Evolutionary conservation across 2,797 vertebrate species (phyloP).

Genomic region (Strix occidentalis): DNA sequence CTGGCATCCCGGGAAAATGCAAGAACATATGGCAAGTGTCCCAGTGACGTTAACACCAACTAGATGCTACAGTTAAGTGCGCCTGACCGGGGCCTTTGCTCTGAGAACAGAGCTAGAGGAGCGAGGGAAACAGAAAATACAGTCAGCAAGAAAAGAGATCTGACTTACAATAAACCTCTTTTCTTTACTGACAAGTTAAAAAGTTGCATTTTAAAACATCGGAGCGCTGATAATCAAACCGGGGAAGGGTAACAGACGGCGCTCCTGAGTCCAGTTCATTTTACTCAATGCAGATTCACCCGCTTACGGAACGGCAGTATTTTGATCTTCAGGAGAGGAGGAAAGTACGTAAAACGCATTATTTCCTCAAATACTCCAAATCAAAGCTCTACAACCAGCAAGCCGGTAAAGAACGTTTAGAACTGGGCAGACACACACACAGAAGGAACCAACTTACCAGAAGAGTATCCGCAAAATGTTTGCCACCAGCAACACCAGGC

Average conservation of each 20-base stretch:
- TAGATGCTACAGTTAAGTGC: rapidly evolving
- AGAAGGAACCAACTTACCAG: conserved; percentile 75
- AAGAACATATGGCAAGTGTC: not conserved
- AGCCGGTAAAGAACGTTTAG: not conserved
- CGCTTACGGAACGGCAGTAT: rapidly evolving
- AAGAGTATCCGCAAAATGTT: conserved; percentile 95
- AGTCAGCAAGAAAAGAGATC: not conserved
- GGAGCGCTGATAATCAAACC: not conserved
- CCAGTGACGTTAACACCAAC: not conserved
- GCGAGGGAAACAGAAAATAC: not conserved
- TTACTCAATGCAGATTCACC: rapidly evolving
- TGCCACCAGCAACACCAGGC: conserved; percentile 91
- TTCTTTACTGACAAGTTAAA: not conserved
- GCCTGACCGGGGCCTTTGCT: rapidly evolving
- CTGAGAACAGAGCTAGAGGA: not conserved
- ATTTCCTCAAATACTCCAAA: not conserved
- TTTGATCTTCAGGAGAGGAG: not conserved
- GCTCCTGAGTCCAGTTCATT: not conserved
- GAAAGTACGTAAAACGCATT: rapidly evolving
- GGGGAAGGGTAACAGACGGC: not conserved
- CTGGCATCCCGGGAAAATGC: rapidly evolving
- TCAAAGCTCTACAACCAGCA: not conserved
- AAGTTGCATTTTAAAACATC: not conserved
- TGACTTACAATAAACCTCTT: not conserved
- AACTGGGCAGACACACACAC: not conserved